Percentiles rank a stretch among this genome's conserved stretches.
Evolutionary conservation across 1,140 invertebrate genomes (phyloP).

Genomic region (Leucophenga varia): DNA sequence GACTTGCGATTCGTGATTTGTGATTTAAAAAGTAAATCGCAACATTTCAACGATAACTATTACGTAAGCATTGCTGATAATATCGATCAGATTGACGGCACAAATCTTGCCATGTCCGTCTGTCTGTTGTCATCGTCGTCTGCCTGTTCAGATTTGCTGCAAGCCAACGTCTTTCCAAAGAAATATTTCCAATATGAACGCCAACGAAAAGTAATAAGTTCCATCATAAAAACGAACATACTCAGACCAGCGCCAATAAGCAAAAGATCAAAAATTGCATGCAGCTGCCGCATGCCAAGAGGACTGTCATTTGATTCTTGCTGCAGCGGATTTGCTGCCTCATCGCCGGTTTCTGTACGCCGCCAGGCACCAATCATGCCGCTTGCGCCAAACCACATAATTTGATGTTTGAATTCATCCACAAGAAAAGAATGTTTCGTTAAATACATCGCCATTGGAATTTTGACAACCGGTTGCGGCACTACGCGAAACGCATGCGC

Average conservation of each 20-base stretch:
- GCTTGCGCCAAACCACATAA: conserved; percentile 36
- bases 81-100: too few relatives aligned
- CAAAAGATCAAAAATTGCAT: conserved; percentile 26
- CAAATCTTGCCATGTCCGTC: too few relatives aligned
- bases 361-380: conserved; percentile 31
- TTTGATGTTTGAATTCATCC: conserved; percentile 38
- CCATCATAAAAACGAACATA: too few relatives aligned
- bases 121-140: too few relatives aligned
- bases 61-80: too few relatives aligned
- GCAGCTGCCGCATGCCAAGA: conserved; percentile 22
- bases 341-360: conserved; percentile 24
- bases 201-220: too few relatives aligned
- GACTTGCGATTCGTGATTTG: too few relatives aligned
- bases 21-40: too few relatives aligned
- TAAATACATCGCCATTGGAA: conserved; percentile 40
- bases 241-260: neutral
- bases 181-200: too few relatives aligned
- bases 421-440: conserved; percentile 37
- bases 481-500: conserved; percentile 32
- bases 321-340: neutral
- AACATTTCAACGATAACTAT: too few relatives aligned
- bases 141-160: too few relatives aligned
- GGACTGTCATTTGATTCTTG: conserved; percentile 10
- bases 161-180: too few relatives aligned
- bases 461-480: conserved; percentile 27